These are phyloP conservation scores for Cremastobaeus sp. DNA, from an alignment of 2,888 invertebrate genomes.

Conservation along the genomic window DNA sequence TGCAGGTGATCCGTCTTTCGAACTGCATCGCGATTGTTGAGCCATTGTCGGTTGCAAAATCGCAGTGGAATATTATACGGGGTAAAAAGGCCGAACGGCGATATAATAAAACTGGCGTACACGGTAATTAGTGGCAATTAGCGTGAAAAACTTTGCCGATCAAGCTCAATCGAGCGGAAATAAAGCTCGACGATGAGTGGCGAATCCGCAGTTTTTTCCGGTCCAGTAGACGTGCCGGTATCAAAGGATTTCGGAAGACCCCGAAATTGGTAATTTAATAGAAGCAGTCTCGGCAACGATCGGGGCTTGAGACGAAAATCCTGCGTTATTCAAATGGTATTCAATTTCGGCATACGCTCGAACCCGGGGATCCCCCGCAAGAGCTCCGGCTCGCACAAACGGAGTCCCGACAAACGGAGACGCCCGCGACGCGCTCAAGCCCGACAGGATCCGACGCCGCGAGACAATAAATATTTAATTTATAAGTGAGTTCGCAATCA, in stretches of 20 bases:
- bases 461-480: conserved; percentile 45
- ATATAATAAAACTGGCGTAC: too few relatives aligned
- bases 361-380: conserved; percentile 1
- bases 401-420: too few relatives aligned
- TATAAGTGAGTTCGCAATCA: conserved; percentile 31
- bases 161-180: too few relatives aligned
- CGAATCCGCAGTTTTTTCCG: conserved; percentile 18
- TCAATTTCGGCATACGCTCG: conserved; percentile 18
- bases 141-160: too few relatives aligned
- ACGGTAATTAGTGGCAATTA: too few relatives aligned
- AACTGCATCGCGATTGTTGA: too few relatives aligned
- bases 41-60: too few relatives aligned
- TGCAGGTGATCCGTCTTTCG: too few relatives aligned
- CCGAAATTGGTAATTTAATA: conserved; percentile 34
- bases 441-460: not conserved
- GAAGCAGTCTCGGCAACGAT: conserved; percentile 14
- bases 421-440: not conserved
- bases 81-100: too few relatives aligned
- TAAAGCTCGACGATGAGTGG: not conserved
- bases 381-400: conserved; percentile 6
- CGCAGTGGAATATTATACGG: too few relatives aligned
- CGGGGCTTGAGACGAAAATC: conserved; percentile 11
- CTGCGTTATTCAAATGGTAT: conserved; percentile 26
- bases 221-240: conserved; percentile 11
- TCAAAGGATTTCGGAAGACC: conserved; percentile 27